Conservation (phyloP, 2,113 vertebrate genomes). For the Phalacrocorax pelagicus region DNA sequence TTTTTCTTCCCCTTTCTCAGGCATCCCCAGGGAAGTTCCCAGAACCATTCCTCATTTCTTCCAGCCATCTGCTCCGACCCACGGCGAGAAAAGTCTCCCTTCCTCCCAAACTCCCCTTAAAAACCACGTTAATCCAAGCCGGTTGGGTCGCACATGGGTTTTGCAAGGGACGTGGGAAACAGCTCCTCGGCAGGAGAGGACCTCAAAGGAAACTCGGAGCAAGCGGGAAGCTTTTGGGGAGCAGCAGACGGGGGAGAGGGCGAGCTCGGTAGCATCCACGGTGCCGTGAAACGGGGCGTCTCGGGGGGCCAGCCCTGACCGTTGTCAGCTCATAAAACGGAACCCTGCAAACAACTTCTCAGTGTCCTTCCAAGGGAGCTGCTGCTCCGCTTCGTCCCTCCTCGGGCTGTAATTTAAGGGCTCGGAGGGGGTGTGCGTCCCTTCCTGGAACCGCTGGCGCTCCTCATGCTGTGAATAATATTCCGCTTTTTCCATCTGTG, state of each 20-base stretch:
- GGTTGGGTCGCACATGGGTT: not conserved
- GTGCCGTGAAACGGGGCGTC: not conserved
- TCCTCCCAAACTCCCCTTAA: not conserved
- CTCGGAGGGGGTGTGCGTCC: not conserved
- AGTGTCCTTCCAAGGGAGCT: not conserved
- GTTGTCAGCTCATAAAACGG: not conserved
- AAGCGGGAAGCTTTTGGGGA: not conserved
- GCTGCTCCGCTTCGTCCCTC: not conserved
- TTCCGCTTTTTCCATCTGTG: slow-evolving; percentile 52
- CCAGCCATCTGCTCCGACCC: slow-evolving; percentile 15
- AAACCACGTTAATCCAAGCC: not conserved
- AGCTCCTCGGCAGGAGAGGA: not conserved
- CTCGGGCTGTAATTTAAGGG: not conserved
- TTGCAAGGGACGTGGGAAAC: not conserved
- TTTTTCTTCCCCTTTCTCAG: not conserved
- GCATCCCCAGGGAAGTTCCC: slow-evolving; percentile 4
- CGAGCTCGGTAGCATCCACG: not conserved
- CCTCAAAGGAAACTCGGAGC: not conserved
- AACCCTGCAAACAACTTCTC: not conserved
- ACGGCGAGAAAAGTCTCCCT: not conserved
- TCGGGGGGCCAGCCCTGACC: not conserved
- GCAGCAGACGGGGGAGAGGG: not conserved
- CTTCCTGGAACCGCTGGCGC: slow-evolving; percentile 16
- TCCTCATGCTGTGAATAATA: slow-evolving; percentile 37
- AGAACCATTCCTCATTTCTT: not conserved